These are phyloP conservation scores for Onychostruthus taczanowskii DNA, from an alignment of 2,113 vertebrate species.

Conservation along the genomic window DNA sequence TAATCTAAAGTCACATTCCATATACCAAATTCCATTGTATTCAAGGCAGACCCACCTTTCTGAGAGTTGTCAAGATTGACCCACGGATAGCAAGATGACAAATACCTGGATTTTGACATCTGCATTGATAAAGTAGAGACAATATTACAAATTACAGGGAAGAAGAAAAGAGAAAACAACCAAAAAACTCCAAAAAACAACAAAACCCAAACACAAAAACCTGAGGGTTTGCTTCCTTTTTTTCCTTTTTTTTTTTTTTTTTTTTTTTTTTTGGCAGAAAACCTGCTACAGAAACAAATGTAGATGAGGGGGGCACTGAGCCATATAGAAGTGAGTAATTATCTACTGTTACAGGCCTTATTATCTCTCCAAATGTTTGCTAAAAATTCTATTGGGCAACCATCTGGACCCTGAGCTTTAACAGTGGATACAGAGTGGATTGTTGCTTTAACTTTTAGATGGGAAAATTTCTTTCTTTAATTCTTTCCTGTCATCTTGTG, in stretches of 20 bases:
- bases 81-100: background rate
- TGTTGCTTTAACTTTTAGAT: slow-evolving; percentile 67
- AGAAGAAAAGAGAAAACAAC: background rate
- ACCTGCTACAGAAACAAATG: slow-evolving; percentile 69
- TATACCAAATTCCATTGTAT: background rate
- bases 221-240: background rate
- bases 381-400: slow-evolving; percentile 81
- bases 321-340: slow-evolving; percentile 80
- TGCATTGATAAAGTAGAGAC: background rate
- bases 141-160: background rate
- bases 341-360: slow-evolving; percentile 79
- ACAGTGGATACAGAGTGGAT: slow-evolving; percentile 62
- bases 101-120: background rate
- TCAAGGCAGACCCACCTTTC: background rate
- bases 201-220: background rate
- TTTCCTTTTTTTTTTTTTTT: background rate
- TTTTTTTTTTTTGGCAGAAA: slow-evolving; percentile 60
- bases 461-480: slow-evolving; percentile 70
- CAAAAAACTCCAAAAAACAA: background rate
- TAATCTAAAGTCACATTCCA: background rate
- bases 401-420: slow-evolving; percentile 80
- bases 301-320: slow-evolving; percentile 73
- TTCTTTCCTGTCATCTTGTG: slow-evolving; percentile 67
- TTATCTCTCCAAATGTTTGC: slow-evolving; percentile 84
- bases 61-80: background rate